Base-by-base conservation (phyloP, 2,888 invertebrate genomes). In the Sminthurides aquaticus region DNA sequence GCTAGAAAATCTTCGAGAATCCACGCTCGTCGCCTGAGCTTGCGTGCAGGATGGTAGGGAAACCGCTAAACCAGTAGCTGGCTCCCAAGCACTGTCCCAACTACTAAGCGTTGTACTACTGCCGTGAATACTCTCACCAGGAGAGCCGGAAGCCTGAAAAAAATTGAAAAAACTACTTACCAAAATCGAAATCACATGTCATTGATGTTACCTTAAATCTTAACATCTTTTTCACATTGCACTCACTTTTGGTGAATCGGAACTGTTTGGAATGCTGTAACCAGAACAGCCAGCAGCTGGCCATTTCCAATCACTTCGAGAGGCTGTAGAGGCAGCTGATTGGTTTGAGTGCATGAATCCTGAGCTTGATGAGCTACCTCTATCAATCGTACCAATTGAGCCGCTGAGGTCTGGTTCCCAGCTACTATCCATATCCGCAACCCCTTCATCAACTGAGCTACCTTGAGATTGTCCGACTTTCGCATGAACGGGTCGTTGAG, bases 361-460 rank as follows among this genome's bases (percentile, higher is more conserved):
- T 1, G 72, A 71, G 67, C 70, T 71, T 43, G 71, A 66, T 22
- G 72, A 71, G 52, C 67, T 66, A 18, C 71, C 69, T 52, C 68
- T 68, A 24, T 66, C 71, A 2, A 69, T 67, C 24, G 67, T 69
- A 0, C 65, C 69, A 11, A 70, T 64, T 1, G 71, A 72, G 2
- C 71, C 72, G 5, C 67, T 58, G 1, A 67, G 63, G 43, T 71
- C 71, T 15, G 71, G 69, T 65, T 74, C 74, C 74, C 74, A 74
- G 43, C 66, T 49, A 60, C 66, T 66, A 29, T 73, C 73, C 69
- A 71, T 69, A 49, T 72, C 74, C 1, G 74, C 72, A 1, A 81
- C 80, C 0, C 81, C 81, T 70, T 80, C 80, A 64, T 81, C 80
- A 1, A 74, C 71, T 3, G 72, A 72, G 56, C 71, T 71, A 34